Percentiles rank a stretch among this genome's conserved stretches.
phyloP scores from a whole-genome alignment of 2,888 invertebrate genomes.

The Euproctis similis region DNA sequence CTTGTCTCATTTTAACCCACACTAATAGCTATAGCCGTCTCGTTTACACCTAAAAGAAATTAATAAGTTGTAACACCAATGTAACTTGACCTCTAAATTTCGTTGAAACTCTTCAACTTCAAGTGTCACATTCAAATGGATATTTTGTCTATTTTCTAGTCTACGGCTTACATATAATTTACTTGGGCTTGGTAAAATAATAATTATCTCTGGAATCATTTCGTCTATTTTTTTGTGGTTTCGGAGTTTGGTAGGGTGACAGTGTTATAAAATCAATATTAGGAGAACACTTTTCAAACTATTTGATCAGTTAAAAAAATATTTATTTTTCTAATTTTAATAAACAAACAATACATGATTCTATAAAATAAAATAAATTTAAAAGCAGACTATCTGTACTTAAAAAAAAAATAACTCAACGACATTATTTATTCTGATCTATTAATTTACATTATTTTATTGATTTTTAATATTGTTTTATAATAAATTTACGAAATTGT shows the following conservation, averaged over 20 bases:
- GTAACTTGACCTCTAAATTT: conserved; percentile 23
- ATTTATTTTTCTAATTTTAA: too few species aligned
- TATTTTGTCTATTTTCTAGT: conserved; percentile 19
- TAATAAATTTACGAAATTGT: too few species aligned
- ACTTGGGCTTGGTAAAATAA: conserved; percentile 57
- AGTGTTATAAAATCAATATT: too few species aligned
- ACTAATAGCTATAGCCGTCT: conserved; percentile 39
- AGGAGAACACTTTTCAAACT: too few species aligned
- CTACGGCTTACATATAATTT: conserved; percentile 45
- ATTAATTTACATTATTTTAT: too few species aligned
- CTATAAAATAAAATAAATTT: too few species aligned
- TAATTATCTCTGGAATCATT: conserved; percentile 53
- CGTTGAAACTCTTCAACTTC: accelerated
- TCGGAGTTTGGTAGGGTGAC: conserved; percentile 37
- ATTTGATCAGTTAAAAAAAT: too few species aligned
- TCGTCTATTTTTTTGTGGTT: conserved; percentile 43
- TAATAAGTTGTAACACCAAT: conserved; percentile 46
- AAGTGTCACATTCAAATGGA: conserved; percentile 5
- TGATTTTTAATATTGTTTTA: too few species aligned
- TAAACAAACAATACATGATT: too few species aligned
- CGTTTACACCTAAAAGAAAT: conserved; percentile 40
- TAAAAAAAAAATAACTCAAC: too few species aligned
- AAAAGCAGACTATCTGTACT: too few species aligned
- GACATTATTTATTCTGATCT: too few species aligned
- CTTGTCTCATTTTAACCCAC: conserved; percentile 34